phyloP scores from a whole-genome alignment of 2,888 invertebrate species.

The Rotaria macrura region DNA sequence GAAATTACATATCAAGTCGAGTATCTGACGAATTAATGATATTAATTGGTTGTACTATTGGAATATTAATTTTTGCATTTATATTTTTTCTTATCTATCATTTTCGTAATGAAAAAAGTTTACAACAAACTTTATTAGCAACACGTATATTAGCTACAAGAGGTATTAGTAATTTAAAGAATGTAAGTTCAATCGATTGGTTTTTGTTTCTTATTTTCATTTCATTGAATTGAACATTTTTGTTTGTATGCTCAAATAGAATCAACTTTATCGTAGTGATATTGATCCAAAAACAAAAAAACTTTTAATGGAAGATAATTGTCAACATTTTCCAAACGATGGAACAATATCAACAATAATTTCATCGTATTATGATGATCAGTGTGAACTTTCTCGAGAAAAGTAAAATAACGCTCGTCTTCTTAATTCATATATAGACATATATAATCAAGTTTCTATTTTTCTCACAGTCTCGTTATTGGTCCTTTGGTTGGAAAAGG shows the following conservation, averaged over 20 bases:
- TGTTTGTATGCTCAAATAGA: not conserved
- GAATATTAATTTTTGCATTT: not conserved
- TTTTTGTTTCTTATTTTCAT: too few species aligned
- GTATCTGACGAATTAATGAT: not conserved
- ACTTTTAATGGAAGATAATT: not conserved
- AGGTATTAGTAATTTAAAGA: not conserved
- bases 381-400: constrained; percentile 29
- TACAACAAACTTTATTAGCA: not conserved
- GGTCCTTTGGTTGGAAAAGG: constrained; percentile 28
- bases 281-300: constrained; percentile 1
- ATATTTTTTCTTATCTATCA: constrained; percentile 15
- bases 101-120: constrained; percentile 1
- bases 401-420: not conserved
- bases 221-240: too few species aligned
- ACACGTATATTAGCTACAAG: constrained; percentile 1
- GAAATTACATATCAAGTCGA: not conserved
- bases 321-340: not conserved
- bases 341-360: not conserved
- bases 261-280: constrained; percentile 8
- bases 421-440: too few species aligned
- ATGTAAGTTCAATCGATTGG: not conserved
- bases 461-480: constrained; percentile 3
- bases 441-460: not conserved
- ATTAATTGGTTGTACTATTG: not conserved
- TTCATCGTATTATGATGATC: constrained; percentile 9